Evolutionary conservation across 2,888 invertebrate species (phyloP).

Genomic region (Chromoteleia sp.): DNA sequence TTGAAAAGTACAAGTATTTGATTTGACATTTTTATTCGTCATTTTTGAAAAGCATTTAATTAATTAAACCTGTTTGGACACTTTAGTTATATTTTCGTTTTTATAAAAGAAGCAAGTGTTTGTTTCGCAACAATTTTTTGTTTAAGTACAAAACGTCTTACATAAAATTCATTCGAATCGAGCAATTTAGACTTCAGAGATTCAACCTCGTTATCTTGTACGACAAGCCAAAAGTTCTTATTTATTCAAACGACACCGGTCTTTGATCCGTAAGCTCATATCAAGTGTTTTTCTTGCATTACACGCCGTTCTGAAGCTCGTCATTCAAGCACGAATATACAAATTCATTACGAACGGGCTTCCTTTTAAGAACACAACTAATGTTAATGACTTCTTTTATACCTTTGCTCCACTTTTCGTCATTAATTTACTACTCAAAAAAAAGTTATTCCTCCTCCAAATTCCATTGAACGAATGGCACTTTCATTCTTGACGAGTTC

Average conservation of each 20-base stretch:
- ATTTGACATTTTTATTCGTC: too few relatives aligned
- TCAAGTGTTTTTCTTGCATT: conserved; percentile 66
- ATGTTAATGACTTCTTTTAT: conserved; percentile 54
- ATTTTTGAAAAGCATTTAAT: too few relatives aligned
- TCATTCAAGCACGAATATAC: conserved; percentile 61
- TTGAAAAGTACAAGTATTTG: too few relatives aligned
- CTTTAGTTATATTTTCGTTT: too few relatives aligned
- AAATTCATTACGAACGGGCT: conserved; percentile 61
- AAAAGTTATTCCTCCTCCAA: conserved; percentile 12
- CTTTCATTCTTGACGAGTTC: conserved; percentile 8
- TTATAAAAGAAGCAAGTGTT: too few relatives aligned
- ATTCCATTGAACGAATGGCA: conserved; percentile 5
- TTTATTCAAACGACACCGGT: conserved; percentile 24
- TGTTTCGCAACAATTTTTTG: too few relatives aligned
- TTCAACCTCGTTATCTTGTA: conserved; percentile 6
- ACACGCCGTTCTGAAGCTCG: conserved; percentile 55
- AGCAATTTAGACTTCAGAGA: background rate
- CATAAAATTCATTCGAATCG: background rate
- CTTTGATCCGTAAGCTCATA: conserved; percentile 30
- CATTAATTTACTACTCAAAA: conserved; percentile 26
- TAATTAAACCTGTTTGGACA: too few relatives aligned
- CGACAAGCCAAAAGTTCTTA: conserved; percentile 1
- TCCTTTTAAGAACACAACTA: conserved; percentile 46
- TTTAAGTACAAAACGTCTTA: background rate
- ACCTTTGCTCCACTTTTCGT: conserved; percentile 23